These are phyloP conservation scores for Drosophila borborema DNA, from an alignment of 2,888 invertebrate genomes.

Conservation along the genomic window DNA sequence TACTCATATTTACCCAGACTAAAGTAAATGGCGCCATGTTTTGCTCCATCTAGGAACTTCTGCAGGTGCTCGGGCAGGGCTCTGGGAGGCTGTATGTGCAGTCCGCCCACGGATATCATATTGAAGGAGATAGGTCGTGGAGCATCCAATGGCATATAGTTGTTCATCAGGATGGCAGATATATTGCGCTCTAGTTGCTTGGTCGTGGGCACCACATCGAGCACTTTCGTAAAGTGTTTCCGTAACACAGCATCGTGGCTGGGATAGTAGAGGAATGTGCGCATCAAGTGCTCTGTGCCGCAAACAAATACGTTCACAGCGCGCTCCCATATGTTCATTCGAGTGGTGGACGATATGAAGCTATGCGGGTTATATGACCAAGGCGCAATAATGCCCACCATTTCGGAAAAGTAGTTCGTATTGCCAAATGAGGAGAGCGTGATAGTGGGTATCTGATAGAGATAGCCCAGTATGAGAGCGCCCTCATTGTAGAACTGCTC, in stretches of 20 bases:
- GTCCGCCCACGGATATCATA: slow-evolving; percentile 86
- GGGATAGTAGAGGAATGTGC: slow-evolving; percentile 69
- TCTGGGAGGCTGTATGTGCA: slow-evolving; percentile 84
- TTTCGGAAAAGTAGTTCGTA: slow-evolving; percentile 59
- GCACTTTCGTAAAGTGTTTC: slow-evolving; percentile 65
- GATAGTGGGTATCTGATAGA: slow-evolving; percentile 83
- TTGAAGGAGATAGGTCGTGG: slow-evolving; percentile 83
- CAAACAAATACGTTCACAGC: slow-evolving; percentile 85
- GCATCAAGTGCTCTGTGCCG: slow-evolving; percentile 65
- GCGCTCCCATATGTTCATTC: slow-evolving; percentile 86
- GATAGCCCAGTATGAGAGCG: slow-evolving; percentile 81
- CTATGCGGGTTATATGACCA: slow-evolving; percentile 85
- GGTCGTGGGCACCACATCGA: slow-evolving; percentile 75
- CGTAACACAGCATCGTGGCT: slow-evolving; percentile 70
- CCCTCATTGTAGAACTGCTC: slow-evolving; percentile 84
- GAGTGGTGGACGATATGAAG: slow-evolving; percentile 82
- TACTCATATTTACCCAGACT: slow-evolving; percentile 72
- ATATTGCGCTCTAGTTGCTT: slow-evolving; percentile 84
- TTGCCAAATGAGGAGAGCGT: slow-evolving; percentile 82
- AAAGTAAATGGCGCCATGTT: slow-evolving; percentile 84
- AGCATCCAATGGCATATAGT: slow-evolving; percentile 84
- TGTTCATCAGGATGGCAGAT: slow-evolving; percentile 85
- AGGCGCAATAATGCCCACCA: slow-evolving; percentile 84
- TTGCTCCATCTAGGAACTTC: slow-evolving; percentile 79
- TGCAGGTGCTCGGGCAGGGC: slow-evolving; percentile 73